Conservation (phyloP, 2,888 invertebrate species). For the Chrysolina americana region DNA sequence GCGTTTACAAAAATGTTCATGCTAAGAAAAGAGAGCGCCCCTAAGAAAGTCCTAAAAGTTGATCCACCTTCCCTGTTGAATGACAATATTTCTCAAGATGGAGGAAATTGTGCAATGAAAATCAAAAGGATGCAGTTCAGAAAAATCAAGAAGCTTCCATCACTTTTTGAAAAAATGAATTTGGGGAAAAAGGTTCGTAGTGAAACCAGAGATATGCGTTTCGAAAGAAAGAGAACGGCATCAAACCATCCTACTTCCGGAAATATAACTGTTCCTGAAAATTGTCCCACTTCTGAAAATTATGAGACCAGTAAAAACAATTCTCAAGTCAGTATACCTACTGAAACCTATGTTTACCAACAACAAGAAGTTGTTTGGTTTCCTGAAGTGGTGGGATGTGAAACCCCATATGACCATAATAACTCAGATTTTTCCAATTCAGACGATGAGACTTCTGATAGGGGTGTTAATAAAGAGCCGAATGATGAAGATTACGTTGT, state of each 20-base stretch:
- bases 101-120: neutral
- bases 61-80: neutral
- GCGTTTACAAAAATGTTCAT: neutral
- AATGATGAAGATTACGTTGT: neutral
- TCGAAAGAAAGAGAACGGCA: neutral
- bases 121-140: neutral
- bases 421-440: neutral
- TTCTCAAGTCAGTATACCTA: neutral
- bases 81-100: neutral
- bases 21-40: neutral
- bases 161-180: neutral
- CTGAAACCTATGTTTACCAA: conserved; percentile 3
- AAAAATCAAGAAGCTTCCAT: conserved; percentile 10
- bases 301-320: neutral
- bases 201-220: neutral
- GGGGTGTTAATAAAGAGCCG: neutral
- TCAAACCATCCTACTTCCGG: neutral
- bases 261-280: neutral
- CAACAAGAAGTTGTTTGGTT: conserved; percentile 10
- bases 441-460: neutral
- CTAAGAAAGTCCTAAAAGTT: neutral
- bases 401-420: neutral
- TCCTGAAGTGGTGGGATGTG: conserved; percentile 8
- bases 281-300: neutral
- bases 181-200: neutral